phyloP scores from a whole-genome alignment of 2,888 invertebrate genomes.

The Volucella inanis region DNA sequence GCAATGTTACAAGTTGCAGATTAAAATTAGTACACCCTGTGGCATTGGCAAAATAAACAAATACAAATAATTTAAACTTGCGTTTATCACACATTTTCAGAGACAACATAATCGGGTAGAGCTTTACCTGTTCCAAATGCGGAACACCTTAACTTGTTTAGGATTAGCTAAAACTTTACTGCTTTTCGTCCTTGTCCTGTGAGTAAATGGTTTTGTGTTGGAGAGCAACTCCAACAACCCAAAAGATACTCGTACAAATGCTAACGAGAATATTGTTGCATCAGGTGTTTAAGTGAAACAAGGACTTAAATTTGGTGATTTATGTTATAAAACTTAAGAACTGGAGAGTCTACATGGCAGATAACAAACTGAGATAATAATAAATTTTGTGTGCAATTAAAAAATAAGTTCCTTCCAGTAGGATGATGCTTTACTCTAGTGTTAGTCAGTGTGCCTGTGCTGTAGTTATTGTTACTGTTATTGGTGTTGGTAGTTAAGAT shows the following conservation, averaged over 20 bases:
- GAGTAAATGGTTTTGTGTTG: not conserved
- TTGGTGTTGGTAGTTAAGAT: no score
- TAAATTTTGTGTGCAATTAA: slow-evolving; percentile 63
- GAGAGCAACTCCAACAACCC: slow-evolving; percentile 22
- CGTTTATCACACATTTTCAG: slow-evolving; percentile 67
- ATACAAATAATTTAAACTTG: slow-evolving; percentile 63
- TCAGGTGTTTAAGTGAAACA: slow-evolving; percentile 75
- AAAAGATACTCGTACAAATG: slow-evolving; percentile 19
- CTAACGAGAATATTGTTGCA: slow-evolving; percentile 63
- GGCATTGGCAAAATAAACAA: slow-evolving; percentile 32
- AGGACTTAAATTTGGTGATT: slow-evolving; percentile 74
- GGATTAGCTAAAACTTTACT: slow-evolving; percentile 73
- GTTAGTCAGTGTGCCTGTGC: no score
- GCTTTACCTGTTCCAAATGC: slow-evolving; percentile 53
- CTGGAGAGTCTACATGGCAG: slow-evolving; percentile 56
- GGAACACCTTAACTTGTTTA: slow-evolving; percentile 69
- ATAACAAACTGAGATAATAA: slow-evolving; percentile 68
- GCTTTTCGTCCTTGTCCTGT: not conserved
- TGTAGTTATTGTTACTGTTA: no score
- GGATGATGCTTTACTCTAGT: slow-evolving; percentile 33
- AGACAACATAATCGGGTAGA: slow-evolving; percentile 58
- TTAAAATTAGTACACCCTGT: slow-evolving; percentile 54
- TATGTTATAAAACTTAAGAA: slow-evolving; percentile 64
- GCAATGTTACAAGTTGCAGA: slow-evolving; percentile 47
- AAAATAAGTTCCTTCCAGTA: slow-evolving; percentile 30